Evolutionary conservation across 2,113 vertebrate species (phyloP), one percentile per base, ranked within the genome.

Genomic region (Semnornis frantzii): DNA sequence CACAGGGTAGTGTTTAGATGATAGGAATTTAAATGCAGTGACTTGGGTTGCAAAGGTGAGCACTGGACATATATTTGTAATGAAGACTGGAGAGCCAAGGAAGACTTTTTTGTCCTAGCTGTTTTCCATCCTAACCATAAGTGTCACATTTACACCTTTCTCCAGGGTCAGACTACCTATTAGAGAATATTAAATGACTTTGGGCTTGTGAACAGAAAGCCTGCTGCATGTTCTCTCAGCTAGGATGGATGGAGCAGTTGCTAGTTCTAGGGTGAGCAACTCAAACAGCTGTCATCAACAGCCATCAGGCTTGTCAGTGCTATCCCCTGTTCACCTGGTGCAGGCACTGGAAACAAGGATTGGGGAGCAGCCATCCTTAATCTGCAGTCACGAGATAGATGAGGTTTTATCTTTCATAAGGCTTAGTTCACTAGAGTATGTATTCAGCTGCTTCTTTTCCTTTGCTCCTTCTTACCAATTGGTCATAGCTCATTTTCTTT

Each of bases 401-500:
- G 2, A 87, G 64, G 68, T 89, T 94, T 91, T 92, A 54, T 92
- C 93, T 89, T 84, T 83, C 88, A 82, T 89, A 55, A 84, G 58
- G 92, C 94, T 96, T 94, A 82, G 92, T 89, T 96, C 89, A 92
- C 55, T 90, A 83, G 57, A 91, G 87, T 80, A 93, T 68, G 92
- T 96, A 95, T 63, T 95, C 90, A 72, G 96, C 96, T 96, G 91
- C 71, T 34, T 84, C 78, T 81, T 93, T 94, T 96, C 74, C 74
- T 93, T 92, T 96, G 92, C 94, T 96, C 23, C 7, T 95, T 96
- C 79, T 90, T 94, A 94, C 12, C 3, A 89, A 70, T 84, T 54
- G 71, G 69, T 93, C 90, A 90, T 95, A 92, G 89, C 28, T 96
- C 55, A 85, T 97, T 97, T 97, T 97, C 92, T 94, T 89, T 95